A percentile compares a stretch with the other conserved stretches of the same genome.
These are phyloP conservation scores for Synanthedon andrenaeformis DNA, from an alignment of 2,888 invertebrate genomes.

Conservation along the genomic window DNA sequence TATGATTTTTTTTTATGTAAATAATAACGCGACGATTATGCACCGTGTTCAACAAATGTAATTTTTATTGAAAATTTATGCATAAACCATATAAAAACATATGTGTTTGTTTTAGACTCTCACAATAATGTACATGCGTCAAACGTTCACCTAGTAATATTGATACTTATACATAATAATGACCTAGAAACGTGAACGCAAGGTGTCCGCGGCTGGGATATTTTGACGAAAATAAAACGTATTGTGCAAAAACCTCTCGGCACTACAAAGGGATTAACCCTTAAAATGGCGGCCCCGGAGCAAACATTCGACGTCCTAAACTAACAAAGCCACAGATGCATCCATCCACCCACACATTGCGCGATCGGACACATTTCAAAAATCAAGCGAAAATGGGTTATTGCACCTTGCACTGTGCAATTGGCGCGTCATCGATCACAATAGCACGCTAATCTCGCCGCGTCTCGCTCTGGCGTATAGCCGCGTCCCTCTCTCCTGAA, in stretches of 20 bases:
- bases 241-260: slow-evolving; percentile 15
- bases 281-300: slow-evolving; percentile 23
- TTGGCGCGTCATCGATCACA: slow-evolving; percentile 45
- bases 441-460: slow-evolving; percentile 42
- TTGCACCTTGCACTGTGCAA: slow-evolving; percentile 55
- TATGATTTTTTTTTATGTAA: too few species aligned
- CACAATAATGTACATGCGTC: too few species aligned
- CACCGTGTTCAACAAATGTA: too few species aligned
- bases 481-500: slow-evolving; percentile 30
- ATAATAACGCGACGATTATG: too few species aligned
- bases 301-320: slow-evolving; percentile 42
- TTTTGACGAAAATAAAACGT: neutral
- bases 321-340: slow-evolving; percentile 59
- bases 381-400: slow-evolving; percentile 62
- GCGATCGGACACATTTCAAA: slow-evolving; percentile 25
- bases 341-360: slow-evolving; percentile 56
- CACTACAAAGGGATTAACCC: slow-evolving; percentile 42
- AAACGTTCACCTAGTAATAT: too few species aligned
- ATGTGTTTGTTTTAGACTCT: too few species aligned
- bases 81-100: too few species aligned
- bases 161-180: too few species aligned
- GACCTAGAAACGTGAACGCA: too few species aligned
- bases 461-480: slow-evolving; percentile 26
- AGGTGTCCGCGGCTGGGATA: too few species aligned
- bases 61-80: too few species aligned